Base-by-base conservation (phyloP, 2,113 vertebrate genomes). In the Penelope pileata region DNA sequence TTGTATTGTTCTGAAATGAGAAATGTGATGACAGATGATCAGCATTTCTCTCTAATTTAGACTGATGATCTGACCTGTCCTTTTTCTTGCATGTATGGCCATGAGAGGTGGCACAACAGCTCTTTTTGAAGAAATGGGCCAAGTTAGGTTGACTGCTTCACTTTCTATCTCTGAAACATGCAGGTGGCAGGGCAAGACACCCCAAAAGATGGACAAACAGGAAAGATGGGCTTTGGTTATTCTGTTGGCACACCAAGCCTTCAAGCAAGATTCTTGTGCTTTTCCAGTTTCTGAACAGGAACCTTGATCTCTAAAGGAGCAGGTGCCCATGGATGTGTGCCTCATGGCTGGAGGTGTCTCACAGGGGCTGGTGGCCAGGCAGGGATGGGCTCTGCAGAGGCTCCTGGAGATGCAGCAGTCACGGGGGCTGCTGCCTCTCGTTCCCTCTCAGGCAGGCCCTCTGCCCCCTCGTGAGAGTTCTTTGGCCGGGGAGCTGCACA, bases 61-160 rank as follows among this genome's bases (percentile, higher is more conserved):
- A 51, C 10, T 16, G 16, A 45, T 70, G 30, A 24, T n/a, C 19
- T 1, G 3, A 43, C 30, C 15, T 45, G 32, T 68, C 40, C 29
- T 63, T 79, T 73, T 59, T 10, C 56, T 64, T 40, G 17, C 1
- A 0, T 34, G 6, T 2, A 0, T 40, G 17, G 16, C 62, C 89
- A 16, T 45, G 72, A 77, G 30, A 79, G 24, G 51, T 24, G 83
- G 43, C 23, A 4, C 5, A 18, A 15, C n/a, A 45, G 6, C 53
- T 76, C 1, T 0, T 45, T 77, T 43, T 21, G 30, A 75, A 80
- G 75, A 86, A 45, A 16, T 11, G 17, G 45, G 26, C 22, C 13
- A 16, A 64, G 75, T 9, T 60, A 45, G 21, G 5, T 10, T 45
- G 50, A 4, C n/a, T 26, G 2, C 22, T 67, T 54, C 1, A 5